phyloP scores from a whole-genome alignment of 2,888 invertebrate species.

The Lingula anatina region DNA sequence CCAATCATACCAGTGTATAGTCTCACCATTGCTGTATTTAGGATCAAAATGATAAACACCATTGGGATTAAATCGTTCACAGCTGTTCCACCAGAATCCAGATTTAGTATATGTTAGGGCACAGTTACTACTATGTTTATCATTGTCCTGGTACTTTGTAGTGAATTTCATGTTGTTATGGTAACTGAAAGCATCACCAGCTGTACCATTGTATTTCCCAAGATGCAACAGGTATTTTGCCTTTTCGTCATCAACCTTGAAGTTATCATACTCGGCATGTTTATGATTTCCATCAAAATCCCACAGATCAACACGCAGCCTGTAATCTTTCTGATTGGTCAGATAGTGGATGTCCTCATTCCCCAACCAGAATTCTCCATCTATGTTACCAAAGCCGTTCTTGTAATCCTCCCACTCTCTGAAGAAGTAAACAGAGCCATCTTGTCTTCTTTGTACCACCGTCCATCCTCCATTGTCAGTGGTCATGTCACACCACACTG shows the following conservation, averaged over 20 bases:
- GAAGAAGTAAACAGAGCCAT: constrained; percentile 77
- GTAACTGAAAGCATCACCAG: constrained; percentile 37
- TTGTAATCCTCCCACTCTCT: constrained; percentile 78
- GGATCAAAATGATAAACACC: constrained; percentile 53
- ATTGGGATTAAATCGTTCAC: constrained; percentile 89
- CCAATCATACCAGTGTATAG: neutral
- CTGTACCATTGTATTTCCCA: constrained; percentile 38
- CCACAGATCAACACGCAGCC: constrained; percentile 54
- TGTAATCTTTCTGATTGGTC: constrained; percentile 68
- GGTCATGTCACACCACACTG: constrained; percentile 65
- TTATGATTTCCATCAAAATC: constrained; percentile 25
- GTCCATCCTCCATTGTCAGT: constrained; percentile 62
- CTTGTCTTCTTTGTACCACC: constrained; percentile 72
- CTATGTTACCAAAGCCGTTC: constrained; percentile 68
- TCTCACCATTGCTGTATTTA: neutral
- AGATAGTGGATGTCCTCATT: constrained; percentile 76
- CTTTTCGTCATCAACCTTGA: constrained; percentile 22
- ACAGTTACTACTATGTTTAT: no score
- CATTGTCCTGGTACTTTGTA: constrained; percentile 53
- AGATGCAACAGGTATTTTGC: constrained; percentile 30
- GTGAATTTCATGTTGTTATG: constrained; percentile 40
- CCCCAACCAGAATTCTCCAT: constrained; percentile 82
- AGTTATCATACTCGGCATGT: constrained; percentile 34
- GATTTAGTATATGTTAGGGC: constrained; percentile 85
- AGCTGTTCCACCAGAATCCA: constrained; percentile 96